A percentile compares a stretch with the other conserved stretches of the same genome.
phyloP scores from a whole-genome alignment of 2,797 vertebrate genomes.

The Philypnodon macrostomus region DNA sequence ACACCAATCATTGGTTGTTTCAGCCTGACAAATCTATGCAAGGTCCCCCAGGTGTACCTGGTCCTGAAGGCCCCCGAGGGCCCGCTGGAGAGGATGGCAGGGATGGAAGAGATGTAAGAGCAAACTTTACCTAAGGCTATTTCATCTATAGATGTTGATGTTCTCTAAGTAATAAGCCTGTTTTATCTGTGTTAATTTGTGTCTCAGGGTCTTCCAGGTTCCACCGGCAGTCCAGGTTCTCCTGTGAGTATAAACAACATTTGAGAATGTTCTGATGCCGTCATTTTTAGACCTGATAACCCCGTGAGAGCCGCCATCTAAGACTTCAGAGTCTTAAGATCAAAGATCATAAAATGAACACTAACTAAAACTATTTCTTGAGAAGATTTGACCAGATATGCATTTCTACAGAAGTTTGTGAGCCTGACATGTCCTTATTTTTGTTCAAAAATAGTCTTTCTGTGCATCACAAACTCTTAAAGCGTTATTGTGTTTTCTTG shows the following conservation, averaged over 20 bases:
- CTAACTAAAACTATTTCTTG: no score
- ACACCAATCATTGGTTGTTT: conserved; percentile 27
- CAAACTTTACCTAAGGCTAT: neutral
- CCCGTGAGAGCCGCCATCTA: no score
- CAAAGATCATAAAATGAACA: no score
- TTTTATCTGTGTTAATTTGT: conserved; percentile 16
- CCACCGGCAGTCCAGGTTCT: conserved; percentile 69
- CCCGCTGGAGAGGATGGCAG: conserved; percentile 75
- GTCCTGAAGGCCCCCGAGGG: conserved; percentile 74
- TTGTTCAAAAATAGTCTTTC: no score
- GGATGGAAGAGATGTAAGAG: conserved; percentile 79
- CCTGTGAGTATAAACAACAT: conserved; percentile 63
- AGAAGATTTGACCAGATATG: no score
- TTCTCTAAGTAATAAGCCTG: neutral
- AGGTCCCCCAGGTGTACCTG: conserved; percentile 72
- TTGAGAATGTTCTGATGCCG: neutral
- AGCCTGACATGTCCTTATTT: no score
- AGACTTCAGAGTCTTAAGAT: no score
- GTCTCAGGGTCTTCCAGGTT: conserved; percentile 76
- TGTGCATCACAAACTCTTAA: no score
- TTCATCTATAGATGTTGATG: neutral
- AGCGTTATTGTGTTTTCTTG: conserved; percentile 10
- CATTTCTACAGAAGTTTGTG: no score
- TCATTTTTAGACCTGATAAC: no score
- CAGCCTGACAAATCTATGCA: conserved; percentile 78